Base-by-base conservation (phyloP, 2,113 vertebrate genomes). In the Notothenia rossii region DNA sequence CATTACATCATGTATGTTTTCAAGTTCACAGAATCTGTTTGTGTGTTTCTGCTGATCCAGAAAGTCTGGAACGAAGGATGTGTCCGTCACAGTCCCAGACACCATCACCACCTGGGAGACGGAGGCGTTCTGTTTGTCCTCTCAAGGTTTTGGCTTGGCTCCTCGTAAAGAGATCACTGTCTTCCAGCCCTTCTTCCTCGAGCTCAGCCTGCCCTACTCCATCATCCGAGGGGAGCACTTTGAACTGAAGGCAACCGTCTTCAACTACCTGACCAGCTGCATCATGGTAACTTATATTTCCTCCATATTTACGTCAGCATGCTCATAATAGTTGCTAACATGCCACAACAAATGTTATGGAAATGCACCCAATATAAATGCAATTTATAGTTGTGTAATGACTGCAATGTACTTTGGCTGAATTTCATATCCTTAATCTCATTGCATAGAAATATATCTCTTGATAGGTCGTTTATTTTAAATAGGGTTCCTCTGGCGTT, bases 111-210 rank as follows among this genome's bases (percentile, higher is more conserved):
- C 96, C n/a, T 98, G 97, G 97, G 96, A 95, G 82, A 95, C 95
- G 0, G 94, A 95, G 70, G 90, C 93, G n/a, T 94, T 97, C 92
- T 98, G 97, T 88, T 87, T 95, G 79, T 96, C 96, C 0, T 48
- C 93, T 5, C 13, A 75, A 6, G 97, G 97, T 0, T 77, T 98
- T 20, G 97, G 97, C 22, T 90, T 98, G 75, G 96, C 97, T 72
- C 94, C 95, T 9, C 86, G 91, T 1, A 6, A 17, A 51, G 50
- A 95, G 77, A 48, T 48, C 46, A 48, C 12, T 0, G 95, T 92
- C 86, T 97, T 97, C 93, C 96, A 97, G 90, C 97, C 96, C 0
- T 97, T 99, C 93, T 98, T 98, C 0, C 86, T 99, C 45, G 96
- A 97, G 62, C 94, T 96, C 71, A 94, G 84, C 1, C 77, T 98